Evolutionary conservation across 2,113 vertebrate species (phyloP), one percentile per base, ranked within the genome.

Genomic region (Charadrius vociferus): DNA sequence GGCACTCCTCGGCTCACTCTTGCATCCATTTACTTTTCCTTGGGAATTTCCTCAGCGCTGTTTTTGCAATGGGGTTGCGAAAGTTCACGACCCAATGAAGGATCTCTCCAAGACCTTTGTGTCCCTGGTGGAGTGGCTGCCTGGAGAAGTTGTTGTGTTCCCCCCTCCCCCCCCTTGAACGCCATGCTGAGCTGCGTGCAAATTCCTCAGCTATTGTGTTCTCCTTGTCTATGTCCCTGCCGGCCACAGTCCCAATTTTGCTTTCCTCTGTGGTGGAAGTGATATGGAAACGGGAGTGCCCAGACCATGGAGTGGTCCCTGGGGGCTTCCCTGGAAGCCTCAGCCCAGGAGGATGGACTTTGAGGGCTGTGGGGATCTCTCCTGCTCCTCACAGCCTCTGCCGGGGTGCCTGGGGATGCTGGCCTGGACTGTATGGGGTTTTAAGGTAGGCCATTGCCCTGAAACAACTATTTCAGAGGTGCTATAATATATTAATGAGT

Each of bases 181-280:
- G 3, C 63, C 10, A 3, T n/a, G 41, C 39, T 3, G 19, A 88
- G 47, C 82, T 71, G 34, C 59, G 74, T 59, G 72, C 11, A 5
- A 63, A 61, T 81, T 95, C 92, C 83, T 58, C 47, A 55, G 72
- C 90, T 84, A 7, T 86, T 95, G 71, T 93, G 78, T 96, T 92
- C n/a, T 68, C 59, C 49, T 65, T 29, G 36, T 12, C 29, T 63
- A 15, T 63, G 17, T 59, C 9, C 18, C 23, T 20, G 10, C 23
- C 13, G 13, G 3, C 22, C 0, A 0, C 58, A 26, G 4, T 62
- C 80, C 75, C 0, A 1, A 32, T 79, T 74, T 56, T 2, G 0
- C 37, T 92, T 47, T 55, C 30, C 32, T 52, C 27, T 3, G 0
- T 11, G 43, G 61, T 79, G 86, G 43, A 65, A 81, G 24, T 0